Base-by-base conservation (phyloP, 1,140 invertebrate genomes). In the Tetramorium parvispinum region DNA sequence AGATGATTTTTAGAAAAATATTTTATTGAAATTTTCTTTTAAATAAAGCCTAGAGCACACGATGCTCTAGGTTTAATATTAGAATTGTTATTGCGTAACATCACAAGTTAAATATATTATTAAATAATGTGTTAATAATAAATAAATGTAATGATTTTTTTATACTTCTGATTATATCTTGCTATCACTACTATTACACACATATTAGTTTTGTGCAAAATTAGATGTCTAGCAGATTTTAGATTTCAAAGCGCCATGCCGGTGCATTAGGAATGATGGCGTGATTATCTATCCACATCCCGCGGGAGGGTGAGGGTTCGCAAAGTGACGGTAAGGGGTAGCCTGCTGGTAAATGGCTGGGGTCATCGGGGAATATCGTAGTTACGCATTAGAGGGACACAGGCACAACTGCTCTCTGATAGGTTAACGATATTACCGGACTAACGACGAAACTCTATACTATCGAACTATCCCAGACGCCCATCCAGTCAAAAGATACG, bases 341-440 rank as follows among this genome's bases (percentile, higher is more conserved):
- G 78, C 79, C 61, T 85, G 83, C 65, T 92, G 88, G 92, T 92
- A 92, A 93, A 92, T 92, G 91, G 85, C 87, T 79, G 61, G 85
- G 90, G 83, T 92, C 92, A 92, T 85, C 66, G 68, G 90, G 92
- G 92, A 91, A 93, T 92, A 92, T 91, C 88, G 91, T 89, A 91
- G 91, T 90, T 92, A 91, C 88, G 85, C 88, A 91, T 89, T 89
- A 90, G 87, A 91, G 85, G 49, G 76, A 90, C 87, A 77, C 87
- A 66, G 87, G 86, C 88, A 92, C 92, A 91, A 91, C 91, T 91
- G 91, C 87, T 89, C 91, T 88, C 91, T 89, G 91, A 93, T 92
- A 92, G 91, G 91, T 92, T 92, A 93, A 93, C 89, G 91, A 91
- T 88, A 91, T 93, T 92, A 92, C 90, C 66, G 63, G 71, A 76